Base-by-base conservation (phyloP, 1,140 invertebrate species). In the Drosophila paulistorum region DNA sequence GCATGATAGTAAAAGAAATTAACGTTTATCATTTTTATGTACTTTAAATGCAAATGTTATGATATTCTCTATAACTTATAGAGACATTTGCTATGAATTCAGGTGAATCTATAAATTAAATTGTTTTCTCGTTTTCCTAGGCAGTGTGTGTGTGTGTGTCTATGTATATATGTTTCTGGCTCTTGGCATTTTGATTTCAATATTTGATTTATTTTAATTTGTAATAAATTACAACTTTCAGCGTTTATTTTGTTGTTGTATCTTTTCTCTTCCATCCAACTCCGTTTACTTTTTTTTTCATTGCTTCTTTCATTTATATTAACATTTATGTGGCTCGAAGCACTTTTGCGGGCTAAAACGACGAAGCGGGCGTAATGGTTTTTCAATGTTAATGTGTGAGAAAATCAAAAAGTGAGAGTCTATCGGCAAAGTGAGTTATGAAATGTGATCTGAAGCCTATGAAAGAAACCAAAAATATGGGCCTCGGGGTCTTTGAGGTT, bases 161-260 rank as follows among this genome's bases (percentile, higher is more conserved):
- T 4, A 26, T 3, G 23, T 48, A 26, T 3, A 3, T 48, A 17
- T 48, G 45, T 48, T 63, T 57, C 65, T 14, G 57, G 61, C 54
- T 62, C 26, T 65, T 68, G 51, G 69, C 20, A 54, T 55, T 73
- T 59, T 17, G 59, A 68, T 68, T 76, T 72, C 55, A 55, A 58
- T 73, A 41, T 65, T 74, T 79, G 73, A 76, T 79, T 76, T 79
- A 76, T 79, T 76, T 79, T 79, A 79, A 79, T 79, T 79, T 76
- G 77, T 76, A 79, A 76, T 79, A 79, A 79, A 79, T 76, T 72
- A 79, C 68, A 71, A 68, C 68, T 79, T 78, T 78, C 76, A 75
- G 58, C 60, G 67, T 61, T 57, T 70, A 61, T 64, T 68, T 64
- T 33, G 35, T 67, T 39, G 23, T 10, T 42, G 37, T 45, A 64